Evolutionary conservation across 2,888 invertebrate genomes (phyloP), one percentile per base, ranked within the genome.

Genomic region (Morpho deidamia): DNA sequence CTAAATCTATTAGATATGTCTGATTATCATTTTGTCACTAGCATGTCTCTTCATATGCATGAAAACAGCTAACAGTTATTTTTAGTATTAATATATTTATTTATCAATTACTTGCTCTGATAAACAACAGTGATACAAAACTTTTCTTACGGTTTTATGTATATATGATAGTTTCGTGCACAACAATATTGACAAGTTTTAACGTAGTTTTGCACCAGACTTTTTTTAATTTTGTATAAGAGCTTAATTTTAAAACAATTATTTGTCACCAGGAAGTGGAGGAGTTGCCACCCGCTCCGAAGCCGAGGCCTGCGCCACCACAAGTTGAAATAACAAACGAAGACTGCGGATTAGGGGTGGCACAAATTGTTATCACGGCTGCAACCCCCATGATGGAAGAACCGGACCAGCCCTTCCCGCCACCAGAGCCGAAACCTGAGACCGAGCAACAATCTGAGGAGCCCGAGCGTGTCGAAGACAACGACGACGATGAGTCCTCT

Each of bases 321-420:
- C 72, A 70, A 76, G 82, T 76, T 83, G 83, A 83, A 65, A 75
- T 80, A 56, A 90, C 92, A 7, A 62, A 66, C 7, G 79, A 81
- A 65, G 92, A 93, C 64, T 90, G 92, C 66, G 95, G 95, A 66
- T 91, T 96, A 61, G 95, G 95, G 60, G 96, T 96, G 67, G 96
- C 96, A 50, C 95, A 96, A 81, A 97, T 97, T 68, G 96, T 97
- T 56, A 97, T 97, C 79, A 97, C 97, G 44, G 97, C 97, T 51
- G 97, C 97, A 62, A 97, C 97, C 42, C 97, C 97, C 43, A 96
- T 96, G 95, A 90, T 94, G 70, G 97, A 97, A 83, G 96, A 96
- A 73, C 92, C 95, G 40, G 96, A 95, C 65, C 94, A 93, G 73
- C 92, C 93, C 37, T 95, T 95, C 85, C 95, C 95, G 10, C 93